Conservation (phyloP, 2,888 invertebrate genomes). For the Frankliniella fusca region DNA sequence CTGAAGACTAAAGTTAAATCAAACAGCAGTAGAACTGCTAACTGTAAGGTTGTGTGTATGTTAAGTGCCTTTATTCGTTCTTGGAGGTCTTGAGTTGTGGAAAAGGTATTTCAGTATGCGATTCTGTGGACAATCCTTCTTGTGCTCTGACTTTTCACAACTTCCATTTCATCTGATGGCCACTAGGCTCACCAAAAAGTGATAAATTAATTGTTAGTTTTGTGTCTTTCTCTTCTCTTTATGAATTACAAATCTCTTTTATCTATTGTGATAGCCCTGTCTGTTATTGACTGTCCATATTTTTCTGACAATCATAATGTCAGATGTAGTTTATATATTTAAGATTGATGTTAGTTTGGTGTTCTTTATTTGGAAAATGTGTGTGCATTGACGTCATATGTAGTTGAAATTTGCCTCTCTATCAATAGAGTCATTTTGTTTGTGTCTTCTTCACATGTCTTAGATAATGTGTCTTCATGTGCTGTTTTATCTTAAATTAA, state of each 20-base stretch:
- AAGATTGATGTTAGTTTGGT: background rate
- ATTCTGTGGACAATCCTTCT: background rate
- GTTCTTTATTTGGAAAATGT: background rate
- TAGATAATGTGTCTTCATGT: background rate
- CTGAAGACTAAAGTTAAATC: background rate
- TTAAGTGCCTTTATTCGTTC: conserved; percentile 12
- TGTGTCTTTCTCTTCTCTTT: background rate
- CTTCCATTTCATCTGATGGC: background rate
- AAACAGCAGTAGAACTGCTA: conserved; percentile 7
- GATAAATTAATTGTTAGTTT: background rate
- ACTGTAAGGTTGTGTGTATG: background rate
- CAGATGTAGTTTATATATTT: background rate
- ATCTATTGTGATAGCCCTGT: conserved; percentile 1
- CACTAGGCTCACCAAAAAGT: conserved; percentile 16
- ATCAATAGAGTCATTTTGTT: background rate
- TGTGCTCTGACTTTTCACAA: background rate
- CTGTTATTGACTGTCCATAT: background rate
- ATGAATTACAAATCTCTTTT: background rate
- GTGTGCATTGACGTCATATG: background rate
- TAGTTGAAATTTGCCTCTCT: background rate
- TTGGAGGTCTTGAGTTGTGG: background rate
- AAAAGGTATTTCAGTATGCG: background rate
- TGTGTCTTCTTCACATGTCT: no score
- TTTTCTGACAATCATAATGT: background rate
- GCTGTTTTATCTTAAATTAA: background rate